phyloP scores from a whole-genome alignment of 2,113 vertebrate species.

The Sterna hirundo region DNA sequence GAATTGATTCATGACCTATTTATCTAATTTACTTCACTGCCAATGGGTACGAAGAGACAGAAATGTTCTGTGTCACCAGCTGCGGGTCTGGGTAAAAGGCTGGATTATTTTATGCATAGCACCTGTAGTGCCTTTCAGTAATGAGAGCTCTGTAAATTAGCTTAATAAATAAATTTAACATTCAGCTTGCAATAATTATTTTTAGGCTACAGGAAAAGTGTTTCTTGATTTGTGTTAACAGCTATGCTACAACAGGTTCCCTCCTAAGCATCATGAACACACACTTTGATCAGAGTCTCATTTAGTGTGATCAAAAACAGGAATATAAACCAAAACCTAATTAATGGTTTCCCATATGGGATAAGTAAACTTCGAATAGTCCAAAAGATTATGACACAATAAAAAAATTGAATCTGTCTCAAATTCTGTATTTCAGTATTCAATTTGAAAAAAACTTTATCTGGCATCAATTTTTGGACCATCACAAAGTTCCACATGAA shows the following conservation, averaged over 20 bases:
- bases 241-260: neutral
- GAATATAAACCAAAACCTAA: neutral
- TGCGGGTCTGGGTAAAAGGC: neutral
- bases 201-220: neutral
- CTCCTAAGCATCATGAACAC: neutral
- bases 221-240: neutral
- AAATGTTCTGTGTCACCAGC: neutral
- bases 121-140: neutral
- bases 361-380: neutral
- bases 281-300: neutral
- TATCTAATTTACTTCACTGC: conserved; percentile 19
- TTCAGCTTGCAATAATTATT: neutral
- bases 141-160: neutral
- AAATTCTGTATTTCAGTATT: neutral
- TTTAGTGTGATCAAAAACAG: neutral
- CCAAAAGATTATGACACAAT: neutral
- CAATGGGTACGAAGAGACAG: neutral
- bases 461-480: neutral
- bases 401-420: neutral
- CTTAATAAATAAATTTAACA: neutral
- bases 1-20: conserved; percentile 16
- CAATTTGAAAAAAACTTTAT: neutral
- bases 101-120: neutral
- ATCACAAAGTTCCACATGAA: neutral
- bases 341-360: neutral